A percentile compares a stretch with the other conserved stretches of the same genome.
Conservation (phyloP, 2,797 vertebrate species). For the Sarcoramphus papa region DNA sequence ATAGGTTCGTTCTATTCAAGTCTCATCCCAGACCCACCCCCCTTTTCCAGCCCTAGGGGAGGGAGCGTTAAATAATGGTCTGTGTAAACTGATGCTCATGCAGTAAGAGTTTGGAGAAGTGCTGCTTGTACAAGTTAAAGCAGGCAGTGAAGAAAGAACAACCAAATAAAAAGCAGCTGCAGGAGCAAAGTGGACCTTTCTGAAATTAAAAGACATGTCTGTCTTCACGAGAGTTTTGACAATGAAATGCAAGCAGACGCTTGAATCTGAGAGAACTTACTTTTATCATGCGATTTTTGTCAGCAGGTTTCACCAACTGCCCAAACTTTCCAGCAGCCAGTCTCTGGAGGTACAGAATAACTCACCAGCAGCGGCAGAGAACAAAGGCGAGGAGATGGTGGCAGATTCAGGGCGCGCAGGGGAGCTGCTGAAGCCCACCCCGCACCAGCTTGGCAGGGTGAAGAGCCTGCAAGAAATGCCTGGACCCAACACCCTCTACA, state of each 20-base stretch:
- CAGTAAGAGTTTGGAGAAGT: slow-evolving; percentile 42
- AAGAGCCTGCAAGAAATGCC: slow-evolving; percentile 88
- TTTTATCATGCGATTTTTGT: not conserved
- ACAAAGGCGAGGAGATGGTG: slow-evolving; percentile 31
- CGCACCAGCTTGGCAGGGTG: not conserved
- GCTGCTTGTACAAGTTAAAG: slow-evolving; percentile 43
- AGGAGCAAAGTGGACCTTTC: not conserved
- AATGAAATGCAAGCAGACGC: slow-evolving; percentile 31
- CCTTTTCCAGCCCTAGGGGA: slow-evolving; percentile 64
- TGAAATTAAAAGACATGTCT: slow-evolving; percentile 70
- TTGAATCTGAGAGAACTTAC: slow-evolving; percentile 7
- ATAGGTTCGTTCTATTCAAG: slow-evolving; percentile 49
- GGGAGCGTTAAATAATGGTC: slow-evolving; percentile 68
- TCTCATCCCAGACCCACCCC: slow-evolving; percentile 63
- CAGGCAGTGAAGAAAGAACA: not conserved
- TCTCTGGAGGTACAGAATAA: slow-evolving; percentile 43
- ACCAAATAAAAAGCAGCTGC: slow-evolving; percentile 15
- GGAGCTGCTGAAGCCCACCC: not conserved
- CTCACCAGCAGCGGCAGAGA: not conserved
- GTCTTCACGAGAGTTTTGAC: slow-evolving; percentile 60
- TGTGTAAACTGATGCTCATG: slow-evolving; percentile 72
- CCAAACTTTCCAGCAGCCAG: slow-evolving; percentile 54
- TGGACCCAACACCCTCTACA: slow-evolving; percentile 81
- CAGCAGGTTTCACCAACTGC: slow-evolving; percentile 56
- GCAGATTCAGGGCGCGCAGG: not conserved